Evolutionary conservation across 2,113 vertebrate genomes (phyloP).

Genomic region (Myrmecobius fasciatus): DNA sequence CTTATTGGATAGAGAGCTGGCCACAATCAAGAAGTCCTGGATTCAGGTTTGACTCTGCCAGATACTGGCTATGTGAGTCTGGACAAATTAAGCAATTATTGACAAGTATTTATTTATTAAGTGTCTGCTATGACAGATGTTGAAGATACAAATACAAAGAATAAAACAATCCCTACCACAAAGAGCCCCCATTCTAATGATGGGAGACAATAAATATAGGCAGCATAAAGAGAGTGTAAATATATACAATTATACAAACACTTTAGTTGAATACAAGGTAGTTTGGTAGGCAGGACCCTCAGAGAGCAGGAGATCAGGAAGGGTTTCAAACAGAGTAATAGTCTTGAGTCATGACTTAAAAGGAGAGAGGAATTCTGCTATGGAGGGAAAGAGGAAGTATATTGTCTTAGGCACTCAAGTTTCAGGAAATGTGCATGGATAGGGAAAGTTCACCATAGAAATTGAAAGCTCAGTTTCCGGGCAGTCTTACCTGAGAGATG

Average conservation of each 20-base stretch:
- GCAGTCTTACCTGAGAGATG: neutral
- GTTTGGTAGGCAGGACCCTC: neutral
- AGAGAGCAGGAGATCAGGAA: neutral
- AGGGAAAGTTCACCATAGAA: neutral
- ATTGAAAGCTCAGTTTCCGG: neutral
- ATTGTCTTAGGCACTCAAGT: neutral
- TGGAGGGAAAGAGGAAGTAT: neutral
- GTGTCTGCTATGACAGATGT: neutral
- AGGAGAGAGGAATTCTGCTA: neutral
- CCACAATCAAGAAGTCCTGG: neutral
- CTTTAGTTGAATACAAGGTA: neutral
- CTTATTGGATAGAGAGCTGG: neutral
- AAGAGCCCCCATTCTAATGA: neutral
- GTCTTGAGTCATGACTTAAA: neutral
- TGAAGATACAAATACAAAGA: neutral
- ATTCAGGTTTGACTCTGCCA: neutral
- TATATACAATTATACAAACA: neutral
- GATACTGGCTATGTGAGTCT: too few relatives aligned
- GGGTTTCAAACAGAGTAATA: neutral
- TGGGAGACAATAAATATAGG: neutral
- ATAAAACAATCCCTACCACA: neutral
- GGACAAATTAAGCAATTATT: neutral
- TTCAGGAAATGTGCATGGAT: neutral
- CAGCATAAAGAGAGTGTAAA: neutral
- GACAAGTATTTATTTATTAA: neutral